Evolutionary conservation across 2,113 vertebrate species (phyloP), one percentile per base, ranked within the genome.

Genomic region (Rhipidura dahli): DNA sequence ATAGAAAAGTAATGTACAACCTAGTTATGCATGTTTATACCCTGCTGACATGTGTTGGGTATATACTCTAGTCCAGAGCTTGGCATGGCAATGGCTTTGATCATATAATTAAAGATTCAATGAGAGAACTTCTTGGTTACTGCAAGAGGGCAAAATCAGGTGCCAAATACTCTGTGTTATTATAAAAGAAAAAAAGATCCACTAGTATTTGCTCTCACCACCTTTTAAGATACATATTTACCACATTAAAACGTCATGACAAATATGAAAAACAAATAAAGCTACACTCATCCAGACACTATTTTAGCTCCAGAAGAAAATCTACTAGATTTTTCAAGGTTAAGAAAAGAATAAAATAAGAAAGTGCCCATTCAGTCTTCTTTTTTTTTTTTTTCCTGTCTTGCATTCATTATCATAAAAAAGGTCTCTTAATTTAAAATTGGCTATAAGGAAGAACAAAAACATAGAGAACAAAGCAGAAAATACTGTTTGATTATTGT

Each of bases 401-500:
- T 93, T 83, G 56, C 31, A 61, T 75, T 87, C 6, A 1, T 71
- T 84, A 57, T 54, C 21, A 22, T 92, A 40, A 73, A 93, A 54
- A 84, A 45, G 13, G 33, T 72, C 7, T 94, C 35, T 78, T 93
- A 87, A 83, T 83, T 84, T 87, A 69, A 84, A 94, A 91, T 69
- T 69, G 75, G 30, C 72, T 97, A 73, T 75, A 61, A 84, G 64
- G 78, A 81, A 89, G 54, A 94, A 86, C 20, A 95, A 79, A 90
- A 70, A 0, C 53, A 56, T 11, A 42, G 51, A 70, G 64, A 93
- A 90, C 83, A 97, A 96, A 85, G 84, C 60, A 93, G 86, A 79
- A 81, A 89, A 96, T 83, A 51, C 54, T 45, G 33, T 89, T 85
- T 94, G 79, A 71, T 94, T 92, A 93, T 93, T 28, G 27, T 83